A percentile compares a stretch with the other conserved stretches of the same genome.
These are phyloP conservation scores for Bostrychus sinensis DNA, from an alignment of 2,113 vertebrate genomes.

Conservation along the genomic window DNA sequence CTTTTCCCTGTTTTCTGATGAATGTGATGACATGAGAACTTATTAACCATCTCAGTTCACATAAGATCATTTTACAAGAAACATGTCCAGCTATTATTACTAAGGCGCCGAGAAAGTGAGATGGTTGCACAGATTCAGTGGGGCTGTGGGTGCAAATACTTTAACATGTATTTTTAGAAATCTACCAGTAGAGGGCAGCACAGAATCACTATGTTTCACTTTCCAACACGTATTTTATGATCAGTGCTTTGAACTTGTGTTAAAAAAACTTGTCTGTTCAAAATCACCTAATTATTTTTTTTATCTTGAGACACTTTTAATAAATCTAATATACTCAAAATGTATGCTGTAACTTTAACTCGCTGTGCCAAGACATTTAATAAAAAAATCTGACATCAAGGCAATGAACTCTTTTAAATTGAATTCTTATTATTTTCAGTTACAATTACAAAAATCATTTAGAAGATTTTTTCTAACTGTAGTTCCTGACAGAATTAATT, in stretches of 20 bases:
- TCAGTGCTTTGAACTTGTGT: not conserved
- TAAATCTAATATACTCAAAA: not conserved
- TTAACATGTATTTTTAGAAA: not conserved
- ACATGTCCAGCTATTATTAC: not conserved
- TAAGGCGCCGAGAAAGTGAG: not conserved
- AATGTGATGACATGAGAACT: conserved; percentile 32
- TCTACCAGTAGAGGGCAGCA: conserved; percentile 58
- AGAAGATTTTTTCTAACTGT: conserved; percentile 26
- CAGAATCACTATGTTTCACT: conserved; percentile 5
- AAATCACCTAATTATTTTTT: not conserved
- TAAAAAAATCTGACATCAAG: no score
- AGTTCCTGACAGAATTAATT: conserved; percentile 12
- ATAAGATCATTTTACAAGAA: conserved; percentile 33
- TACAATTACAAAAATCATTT: not conserved
- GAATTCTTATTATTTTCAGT: not conserved
- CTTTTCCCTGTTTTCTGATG: conserved; percentile 26
- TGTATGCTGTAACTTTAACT: no score
- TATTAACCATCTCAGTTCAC: conserved; percentile 29
- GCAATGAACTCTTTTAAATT: no score
- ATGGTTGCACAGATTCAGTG: not conserved
- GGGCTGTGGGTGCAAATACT: not conserved
- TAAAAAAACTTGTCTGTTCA: not conserved
- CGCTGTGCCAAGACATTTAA: no score
- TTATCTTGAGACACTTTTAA: not conserved
- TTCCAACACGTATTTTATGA: not conserved